A percentile compares a stretch with the other conserved stretches of the same genome.
Evolutionary conservation across 2,888 invertebrate genomes (phyloP).

Genomic region (Rotaria magnacalcarata): DNA sequence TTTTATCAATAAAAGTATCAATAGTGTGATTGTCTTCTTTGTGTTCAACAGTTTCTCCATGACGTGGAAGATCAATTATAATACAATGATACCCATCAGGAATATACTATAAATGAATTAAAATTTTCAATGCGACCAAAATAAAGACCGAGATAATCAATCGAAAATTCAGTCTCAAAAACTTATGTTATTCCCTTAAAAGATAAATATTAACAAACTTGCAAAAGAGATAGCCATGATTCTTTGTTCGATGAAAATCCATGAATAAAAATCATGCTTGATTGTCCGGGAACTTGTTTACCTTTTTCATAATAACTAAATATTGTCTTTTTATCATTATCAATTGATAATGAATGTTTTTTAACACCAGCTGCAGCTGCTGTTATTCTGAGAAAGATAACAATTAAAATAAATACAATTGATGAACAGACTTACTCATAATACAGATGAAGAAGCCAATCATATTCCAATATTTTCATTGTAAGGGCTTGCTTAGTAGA

Average conservation of each 20-base stretch:
- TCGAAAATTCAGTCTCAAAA: too few relatives aligned
- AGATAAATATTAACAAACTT: conserved; percentile 48
- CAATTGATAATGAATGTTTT: too few relatives aligned
- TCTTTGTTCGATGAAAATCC: conserved; percentile 54
- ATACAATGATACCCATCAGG: conserved; percentile 51
- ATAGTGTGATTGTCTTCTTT: conserved; percentile 49
- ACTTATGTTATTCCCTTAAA: too few relatives aligned
- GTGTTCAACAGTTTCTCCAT: conserved; percentile 52
- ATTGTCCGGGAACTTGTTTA: conserved; percentile 48
- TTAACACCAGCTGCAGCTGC: too few relatives aligned
- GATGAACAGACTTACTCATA: too few relatives aligned
- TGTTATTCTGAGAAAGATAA: too few relatives aligned
- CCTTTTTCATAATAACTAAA: conserved; percentile 49
- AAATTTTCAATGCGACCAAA: too few relatives aligned
- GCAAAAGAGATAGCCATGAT: conserved; percentile 53
- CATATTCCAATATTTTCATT: too few relatives aligned
- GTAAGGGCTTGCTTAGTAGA: too few relatives aligned
- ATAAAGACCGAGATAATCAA: too few relatives aligned
- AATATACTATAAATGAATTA: conserved; percentile 50
- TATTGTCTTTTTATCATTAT: not conserved
- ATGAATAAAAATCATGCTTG: conserved; percentile 52
- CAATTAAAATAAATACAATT: too few relatives aligned
- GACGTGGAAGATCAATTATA: conserved; percentile 53
- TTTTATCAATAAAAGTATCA: conserved; percentile 47
- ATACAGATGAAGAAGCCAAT: too few relatives aligned